Percentiles rank a stretch among this genome's conserved stretches.
phyloP scores from a whole-genome alignment of 2,797 vertebrate species.

The Mallotus villosus region DNA sequence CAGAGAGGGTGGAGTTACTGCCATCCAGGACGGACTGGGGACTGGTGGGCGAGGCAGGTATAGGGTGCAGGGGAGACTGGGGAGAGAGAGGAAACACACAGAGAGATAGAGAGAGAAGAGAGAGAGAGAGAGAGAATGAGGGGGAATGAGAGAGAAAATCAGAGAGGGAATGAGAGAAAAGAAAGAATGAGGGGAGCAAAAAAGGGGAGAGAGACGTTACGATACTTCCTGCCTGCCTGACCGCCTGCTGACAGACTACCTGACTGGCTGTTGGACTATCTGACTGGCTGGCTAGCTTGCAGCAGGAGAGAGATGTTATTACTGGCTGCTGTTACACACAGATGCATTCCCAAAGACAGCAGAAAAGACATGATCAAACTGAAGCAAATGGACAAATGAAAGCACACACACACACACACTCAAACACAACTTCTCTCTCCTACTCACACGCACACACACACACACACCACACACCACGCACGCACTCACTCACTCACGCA shows the following conservation, averaged over 20 bases:
- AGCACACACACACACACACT: neutral
- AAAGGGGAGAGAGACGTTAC: neutral
- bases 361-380: neutral
- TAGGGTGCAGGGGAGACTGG: conserved; percentile 89
- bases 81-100: conserved; percentile 5
- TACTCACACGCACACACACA: neutral
- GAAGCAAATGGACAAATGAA: too few relatives aligned
- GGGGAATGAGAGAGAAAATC: neutral
- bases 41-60: conserved; percentile 92
- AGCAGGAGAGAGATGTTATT: too few relatives aligned
- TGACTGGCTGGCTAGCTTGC: too few relatives aligned
- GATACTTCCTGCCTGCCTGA: too few relatives aligned
- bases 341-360: neutral
- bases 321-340: too few relatives aligned
- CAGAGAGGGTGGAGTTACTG: conserved; percentile 90
- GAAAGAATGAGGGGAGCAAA: neutral
- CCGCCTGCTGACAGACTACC: too few relatives aligned
- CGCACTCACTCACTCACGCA: conserved; percentile 13
- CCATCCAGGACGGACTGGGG: conserved; percentile 88
- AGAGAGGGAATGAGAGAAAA: neutral
- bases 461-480: neutral
- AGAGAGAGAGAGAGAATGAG: neutral
- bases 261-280: too few relatives aligned
- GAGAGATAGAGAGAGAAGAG: neutral
- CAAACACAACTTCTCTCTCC: neutral